Percentiles rank a stretch among this genome's conserved stretches.
Conservation (phyloP, 2,888 invertebrate species). For the Anoplius nigerrimus region DNA sequence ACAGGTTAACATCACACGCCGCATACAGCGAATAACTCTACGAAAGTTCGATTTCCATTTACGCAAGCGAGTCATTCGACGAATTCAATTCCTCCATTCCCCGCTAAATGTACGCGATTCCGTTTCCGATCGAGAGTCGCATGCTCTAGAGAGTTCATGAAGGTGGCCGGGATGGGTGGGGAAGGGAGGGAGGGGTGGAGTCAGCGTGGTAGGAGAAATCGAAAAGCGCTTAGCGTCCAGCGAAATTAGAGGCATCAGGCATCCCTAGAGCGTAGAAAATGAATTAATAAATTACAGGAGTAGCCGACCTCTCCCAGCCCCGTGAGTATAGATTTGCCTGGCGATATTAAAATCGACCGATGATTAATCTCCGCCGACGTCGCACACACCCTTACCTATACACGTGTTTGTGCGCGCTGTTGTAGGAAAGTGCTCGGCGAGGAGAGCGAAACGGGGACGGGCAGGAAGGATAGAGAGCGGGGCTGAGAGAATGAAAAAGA, state of each 20-base stretch:
- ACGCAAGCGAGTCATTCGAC: too few species aligned
- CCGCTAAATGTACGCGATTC: too few species aligned
- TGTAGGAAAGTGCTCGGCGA: conserved; percentile 7
- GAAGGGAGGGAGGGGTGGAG: neutral
- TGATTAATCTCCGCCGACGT: conserved; percentile 61
- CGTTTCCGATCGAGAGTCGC: too few species aligned
- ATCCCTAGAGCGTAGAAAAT: conserved; percentile 45
- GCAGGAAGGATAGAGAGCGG: conserved; percentile 15
- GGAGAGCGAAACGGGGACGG: conserved; percentile 10
- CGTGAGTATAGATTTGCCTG: conserved; percentile 43
- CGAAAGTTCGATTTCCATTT: too few species aligned
- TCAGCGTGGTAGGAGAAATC: conserved; percentile 41
- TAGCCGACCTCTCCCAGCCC: neutral
- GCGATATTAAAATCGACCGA: conserved; percentile 66
- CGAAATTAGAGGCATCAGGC: conserved; percentile 61
- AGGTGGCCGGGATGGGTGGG: neutral
- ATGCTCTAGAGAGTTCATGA: too few species aligned
- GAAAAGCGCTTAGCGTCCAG: conserved; percentile 59
- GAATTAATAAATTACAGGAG: conserved; percentile 64
- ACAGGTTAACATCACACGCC: too few species aligned
- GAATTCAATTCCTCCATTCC: too few species aligned
- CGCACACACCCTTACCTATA: conserved; percentile 13
- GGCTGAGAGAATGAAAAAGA: conserved; percentile 6
- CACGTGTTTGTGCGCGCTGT: conserved; percentile 9
- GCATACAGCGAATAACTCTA: too few species aligned